Conservation (phyloP, 30 jellyfish, hydroid and myxozoan genomes). For the Pseudorhiza aurosa region DNA sequence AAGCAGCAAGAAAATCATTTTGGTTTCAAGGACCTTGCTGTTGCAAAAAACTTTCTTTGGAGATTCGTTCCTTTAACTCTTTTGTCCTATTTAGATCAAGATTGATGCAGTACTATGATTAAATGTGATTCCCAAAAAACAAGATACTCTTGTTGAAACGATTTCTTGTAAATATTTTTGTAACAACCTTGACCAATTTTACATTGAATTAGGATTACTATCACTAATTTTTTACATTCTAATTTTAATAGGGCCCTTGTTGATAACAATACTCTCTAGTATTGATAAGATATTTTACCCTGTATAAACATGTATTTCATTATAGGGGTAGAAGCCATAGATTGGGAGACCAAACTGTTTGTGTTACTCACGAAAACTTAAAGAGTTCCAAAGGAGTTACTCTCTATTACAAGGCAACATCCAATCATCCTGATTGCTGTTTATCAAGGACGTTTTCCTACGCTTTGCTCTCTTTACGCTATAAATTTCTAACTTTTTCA, state of each 20-base stretch:
- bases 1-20: slow-evolving; percentile 58
- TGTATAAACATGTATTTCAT: slow-evolving; percentile 8
- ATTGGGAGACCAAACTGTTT: too few species aligned
- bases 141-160: slow-evolving; percentile 26
- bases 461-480: too few species aligned
- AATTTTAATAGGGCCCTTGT: slow-evolving; percentile 36
- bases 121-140: slow-evolving; percentile 7
- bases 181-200: slow-evolving; percentile 22
- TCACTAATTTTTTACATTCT: background rate
- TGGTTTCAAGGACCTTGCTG: slow-evolving; percentile 65
- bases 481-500: too few species aligned
- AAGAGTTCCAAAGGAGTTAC: too few species aligned
- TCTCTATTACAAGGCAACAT: too few species aligned
- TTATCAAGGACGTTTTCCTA: too few species aligned
- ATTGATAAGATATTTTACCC: background rate
- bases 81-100: slow-evolving; percentile 50
- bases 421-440: too few species aligned
- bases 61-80: slow-evolving; percentile 58
- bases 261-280: slow-evolving; percentile 30
- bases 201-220: slow-evolving; percentile 23
- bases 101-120: slow-evolving; percentile 8
- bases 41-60: slow-evolving; percentile 47
- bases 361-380: too few species aligned
- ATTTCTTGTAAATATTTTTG: slow-evolving; percentile 25
- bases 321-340: too few species aligned